These are phyloP conservation scores for Halesus radiatus DNA, from an alignment of 1,140 invertebrate species.

Conservation along the genomic window DNA sequence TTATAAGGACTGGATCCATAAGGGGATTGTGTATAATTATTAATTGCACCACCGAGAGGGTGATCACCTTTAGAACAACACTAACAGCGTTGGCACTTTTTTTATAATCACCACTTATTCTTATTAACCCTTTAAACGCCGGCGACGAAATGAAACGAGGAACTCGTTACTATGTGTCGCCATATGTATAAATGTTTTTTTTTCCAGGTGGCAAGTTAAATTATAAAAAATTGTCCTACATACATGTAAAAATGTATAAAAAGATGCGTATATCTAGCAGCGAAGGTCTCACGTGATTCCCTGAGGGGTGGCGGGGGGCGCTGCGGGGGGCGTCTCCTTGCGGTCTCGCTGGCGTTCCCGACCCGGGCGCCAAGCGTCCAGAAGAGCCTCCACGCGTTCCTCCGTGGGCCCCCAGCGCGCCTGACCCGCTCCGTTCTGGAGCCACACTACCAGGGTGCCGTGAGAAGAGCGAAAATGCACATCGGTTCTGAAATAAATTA, in stretches of 20 bases:
- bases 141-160: no score
- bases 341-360: conserved; percentile 83
- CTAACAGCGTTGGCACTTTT: no score
- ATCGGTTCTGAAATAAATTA: conserved; percentile 76
- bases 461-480: conserved; percentile 86
- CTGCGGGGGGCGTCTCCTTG: conserved; percentile 72
- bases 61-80: no score
- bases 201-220: no score
- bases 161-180: no score
- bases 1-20: no score
- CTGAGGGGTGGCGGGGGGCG: conserved; percentile 59
- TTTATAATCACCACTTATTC: no score
- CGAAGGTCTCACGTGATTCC: conserved; percentile 46
- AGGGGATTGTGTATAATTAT: no score
- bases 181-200: no score
- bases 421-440: conserved; percentile 92
- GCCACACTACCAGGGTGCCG: conserved; percentile 91
- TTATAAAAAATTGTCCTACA: not conserved
- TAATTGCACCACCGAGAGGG: no score
- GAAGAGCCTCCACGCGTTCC: conserved; percentile 86
- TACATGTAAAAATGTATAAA: conserved; percentile 3
- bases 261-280: not conserved
- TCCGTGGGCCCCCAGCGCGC: conserved; percentile 92
- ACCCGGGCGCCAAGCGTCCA: conserved; percentile 89
- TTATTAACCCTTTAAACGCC: no score